These are phyloP conservation scores for Bufo bufo DNA, from an alignment of 2,113 vertebrate species.

Conservation along the genomic window DNA sequence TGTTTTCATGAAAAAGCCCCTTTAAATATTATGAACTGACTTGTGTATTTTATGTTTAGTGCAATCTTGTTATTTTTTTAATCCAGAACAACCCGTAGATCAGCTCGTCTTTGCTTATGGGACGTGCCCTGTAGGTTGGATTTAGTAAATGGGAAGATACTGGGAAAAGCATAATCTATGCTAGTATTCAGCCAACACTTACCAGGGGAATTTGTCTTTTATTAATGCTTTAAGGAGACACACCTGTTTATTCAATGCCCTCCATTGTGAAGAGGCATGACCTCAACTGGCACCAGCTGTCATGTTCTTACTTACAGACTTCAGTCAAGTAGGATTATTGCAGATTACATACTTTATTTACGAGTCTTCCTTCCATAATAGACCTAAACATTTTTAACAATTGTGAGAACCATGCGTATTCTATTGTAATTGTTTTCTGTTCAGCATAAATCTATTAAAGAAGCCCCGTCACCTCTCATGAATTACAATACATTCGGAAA, in stretches of 20 bases:
- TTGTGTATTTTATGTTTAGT: not conserved
- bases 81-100: not conserved
- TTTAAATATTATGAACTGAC: not conserved
- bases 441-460: not conserved
- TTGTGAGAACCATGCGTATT: not conserved
- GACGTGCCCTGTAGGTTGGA: not conserved
- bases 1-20: not conserved
- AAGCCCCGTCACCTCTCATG: too few species aligned
- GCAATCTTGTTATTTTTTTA: not conserved
- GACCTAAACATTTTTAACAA: not conserved
- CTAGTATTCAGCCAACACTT: conserved; percentile 14
- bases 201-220: conserved; percentile 22
- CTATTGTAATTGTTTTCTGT: not conserved
- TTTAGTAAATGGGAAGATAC: conserved; percentile 25
- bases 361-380: not conserved
- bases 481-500: too few species aligned
- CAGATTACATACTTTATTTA: not conserved
- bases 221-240: conserved; percentile 27
- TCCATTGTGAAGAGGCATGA: conserved; percentile 32
- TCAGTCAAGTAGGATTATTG: not conserved
- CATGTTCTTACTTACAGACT: conserved; percentile 18
- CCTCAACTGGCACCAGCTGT: conserved; percentile 12
- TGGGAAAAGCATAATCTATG: not conserved
- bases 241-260: conserved; percentile 52
- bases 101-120: not conserved